Percentiles rank a stretch among this genome's conserved stretches.
Evolutionary conservation across 2,113 vertebrate genomes (phyloP).

Genomic region (Acrocephalus kingi): DNA sequence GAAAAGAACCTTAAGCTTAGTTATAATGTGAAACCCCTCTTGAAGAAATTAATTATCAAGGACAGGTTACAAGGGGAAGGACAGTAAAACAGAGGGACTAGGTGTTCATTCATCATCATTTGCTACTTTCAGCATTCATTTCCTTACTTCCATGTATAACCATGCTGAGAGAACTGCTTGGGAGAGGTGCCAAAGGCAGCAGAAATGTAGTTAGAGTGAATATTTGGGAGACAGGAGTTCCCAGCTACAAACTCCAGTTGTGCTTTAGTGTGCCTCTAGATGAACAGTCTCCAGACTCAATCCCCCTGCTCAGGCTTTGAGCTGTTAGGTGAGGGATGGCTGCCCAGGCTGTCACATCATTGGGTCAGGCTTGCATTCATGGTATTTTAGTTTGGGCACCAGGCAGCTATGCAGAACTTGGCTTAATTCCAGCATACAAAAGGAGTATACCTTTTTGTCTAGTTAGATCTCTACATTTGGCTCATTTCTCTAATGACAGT

Average conservation of each 20-base stretch:
- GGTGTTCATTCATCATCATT: conserved; percentile 46
- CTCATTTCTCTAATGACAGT: background rate
- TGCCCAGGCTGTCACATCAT: background rate
- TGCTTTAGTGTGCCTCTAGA: background rate
- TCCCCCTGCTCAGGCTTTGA: background rate
- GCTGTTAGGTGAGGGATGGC: background rate
- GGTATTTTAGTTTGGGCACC: background rate
- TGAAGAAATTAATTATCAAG: conserved; percentile 31
- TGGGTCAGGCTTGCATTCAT: background rate
- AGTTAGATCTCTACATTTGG: background rate
- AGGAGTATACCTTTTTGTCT: background rate
- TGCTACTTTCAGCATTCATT: background rate
- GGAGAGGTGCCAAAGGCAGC: background rate
- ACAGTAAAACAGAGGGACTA: background rate
- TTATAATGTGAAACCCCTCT: background rate
- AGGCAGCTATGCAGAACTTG: background rate
- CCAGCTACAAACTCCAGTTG: background rate
- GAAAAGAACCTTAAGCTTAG: background rate
- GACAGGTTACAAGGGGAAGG: background rate
- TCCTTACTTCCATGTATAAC: background rate
- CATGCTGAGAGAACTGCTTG: background rate
- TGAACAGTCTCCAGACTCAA: background rate
- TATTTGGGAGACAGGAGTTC: background rate
- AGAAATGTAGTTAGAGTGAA: background rate
- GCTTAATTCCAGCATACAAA: background rate